Evolutionary conservation across 2,797 vertebrate genomes (phyloP), one percentile per base, ranked within the genome.

Genomic region (Thripadectes ignobilis): DNA sequence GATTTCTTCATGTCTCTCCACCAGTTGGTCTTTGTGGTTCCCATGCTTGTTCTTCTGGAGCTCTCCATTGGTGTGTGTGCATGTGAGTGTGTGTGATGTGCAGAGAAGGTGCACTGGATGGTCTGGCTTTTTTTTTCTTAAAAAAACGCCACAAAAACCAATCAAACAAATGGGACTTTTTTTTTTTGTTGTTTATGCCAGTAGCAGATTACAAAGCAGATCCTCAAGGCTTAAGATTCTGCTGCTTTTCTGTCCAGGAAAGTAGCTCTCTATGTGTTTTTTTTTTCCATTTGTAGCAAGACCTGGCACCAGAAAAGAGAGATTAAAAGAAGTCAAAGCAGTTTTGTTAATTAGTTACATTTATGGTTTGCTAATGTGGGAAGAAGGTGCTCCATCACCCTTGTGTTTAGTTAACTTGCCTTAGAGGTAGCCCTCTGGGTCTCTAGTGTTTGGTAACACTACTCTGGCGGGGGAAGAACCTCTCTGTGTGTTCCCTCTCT

Each of bases 341-440:
- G 52, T 86, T 84, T 14, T 23, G 57, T 97, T 96, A 76, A 26
- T 67, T 76, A 96, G 77, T 88, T 86, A 67, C 41, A 3, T 96
- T 97, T 74, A 43, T 92, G 80, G 94, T 95, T 95, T 48, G 52
- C 85, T 96, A 27, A 74, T 22, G 65, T 83, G 88, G 96, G 76
- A 94, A 77, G 94, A 97, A 96, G 96, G 93, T 94, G 88, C 89
- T 96, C 95, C 92, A 79, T 97, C 94, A 34, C 26, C 20, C 55
- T 65, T 17, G n/a, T 43, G 41, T 92, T 86, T 38, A 59, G 51
- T 69, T 78, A 39, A 24, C 36, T 69, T 52, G 27, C 86, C 38
- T 74, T 45, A 16, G 91, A 89, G 73, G 49, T 30, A 77, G 55
- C 88, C 79, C 59, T 85, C 68, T 46, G 45, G 76, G 30, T 48